phyloP scores from a whole-genome alignment of 2,888 invertebrate genomes.

The Thalpophila matura region DNA sequence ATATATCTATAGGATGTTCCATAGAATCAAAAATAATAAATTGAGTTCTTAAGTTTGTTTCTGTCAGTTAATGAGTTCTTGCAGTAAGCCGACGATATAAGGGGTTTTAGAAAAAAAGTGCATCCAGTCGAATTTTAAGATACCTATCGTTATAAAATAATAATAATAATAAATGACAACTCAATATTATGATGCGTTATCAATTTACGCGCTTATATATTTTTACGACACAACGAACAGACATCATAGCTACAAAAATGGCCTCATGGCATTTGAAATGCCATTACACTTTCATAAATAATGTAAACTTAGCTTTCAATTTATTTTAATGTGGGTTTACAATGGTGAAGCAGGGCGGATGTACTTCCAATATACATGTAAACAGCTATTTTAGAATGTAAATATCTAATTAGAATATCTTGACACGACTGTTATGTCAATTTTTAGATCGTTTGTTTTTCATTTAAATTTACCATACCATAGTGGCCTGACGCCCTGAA shows the following conservation, averaged over 20 bases:
- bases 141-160: too few relatives aligned
- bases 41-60: too few relatives aligned
- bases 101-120: too few relatives aligned
- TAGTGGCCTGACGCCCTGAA: not conserved
- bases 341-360: conserved; percentile 22
- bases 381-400: conserved; percentile 28
- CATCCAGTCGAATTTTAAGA: too few relatives aligned
- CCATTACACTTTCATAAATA: conserved; percentile 21
- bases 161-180: too few relatives aligned
- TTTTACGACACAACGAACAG: too few relatives aligned
- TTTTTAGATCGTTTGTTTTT: conserved; percentile 3
- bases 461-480: not conserved
- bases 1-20: too few relatives aligned
- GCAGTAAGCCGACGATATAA: too few relatives aligned
- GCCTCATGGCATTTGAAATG: conserved; percentile 2
- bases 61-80: too few relatives aligned
- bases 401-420: conserved; percentile 39
- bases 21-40: too few relatives aligned
- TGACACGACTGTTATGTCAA: conserved; percentile 3
- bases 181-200: too few relatives aligned
- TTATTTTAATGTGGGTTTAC: conserved; percentile 9
- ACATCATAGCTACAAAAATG: not conserved
- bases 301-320: conserved; percentile 26
- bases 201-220: too few relatives aligned
- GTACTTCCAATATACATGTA: conserved; percentile 25